phyloP scores from a whole-genome alignment of 2,888 invertebrate species.

The Drosophila anomalata region DNA sequence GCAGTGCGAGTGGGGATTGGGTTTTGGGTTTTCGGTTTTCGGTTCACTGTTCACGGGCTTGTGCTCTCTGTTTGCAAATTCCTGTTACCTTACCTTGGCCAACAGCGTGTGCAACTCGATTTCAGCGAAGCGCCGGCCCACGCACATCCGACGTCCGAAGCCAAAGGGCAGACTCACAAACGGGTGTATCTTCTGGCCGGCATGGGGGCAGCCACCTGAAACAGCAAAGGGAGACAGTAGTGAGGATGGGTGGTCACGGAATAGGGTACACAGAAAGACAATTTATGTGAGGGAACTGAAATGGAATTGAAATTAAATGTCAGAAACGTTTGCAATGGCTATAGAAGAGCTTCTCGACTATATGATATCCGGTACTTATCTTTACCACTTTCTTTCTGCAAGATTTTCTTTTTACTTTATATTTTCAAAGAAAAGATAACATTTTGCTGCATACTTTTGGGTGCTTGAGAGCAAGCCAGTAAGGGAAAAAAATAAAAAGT shows the following conservation, averaged over 20 bases:
- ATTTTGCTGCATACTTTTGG: too few relatives aligned
- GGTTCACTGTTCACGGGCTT: not conserved
- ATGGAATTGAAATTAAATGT: too few relatives aligned
- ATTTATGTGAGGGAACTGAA: too few relatives aligned
- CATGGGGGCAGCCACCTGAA: constrained; percentile 79
- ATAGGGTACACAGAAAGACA: not conserved
- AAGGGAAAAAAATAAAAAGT: too few relatives aligned
- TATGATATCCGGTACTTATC: too few relatives aligned
- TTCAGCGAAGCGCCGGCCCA: constrained; percentile 92
- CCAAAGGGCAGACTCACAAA: constrained; percentile 91
- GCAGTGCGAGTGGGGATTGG: not conserved
- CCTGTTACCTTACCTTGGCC: constrained; percentile 88
- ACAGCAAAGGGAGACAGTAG: constrained; percentile 1
- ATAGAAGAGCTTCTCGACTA: too few relatives aligned
- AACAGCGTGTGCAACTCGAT: constrained; percentile 90
- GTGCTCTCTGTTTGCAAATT: not conserved
- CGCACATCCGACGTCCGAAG: constrained; percentile 90
- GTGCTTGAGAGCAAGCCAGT: too few relatives aligned
- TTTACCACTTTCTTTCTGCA: too few relatives aligned
- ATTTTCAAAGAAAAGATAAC: too few relatives aligned
- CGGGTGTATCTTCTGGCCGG: constrained; percentile 87
- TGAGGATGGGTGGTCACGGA: not conserved
- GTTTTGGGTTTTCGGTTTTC: not conserved
- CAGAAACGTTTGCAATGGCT: too few relatives aligned
- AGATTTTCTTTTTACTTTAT: too few relatives aligned